These are phyloP conservation scores for Mactra quadrangularis DNA, from an alignment of 1,140 invertebrate species.

Conservation along the genomic window DNA sequence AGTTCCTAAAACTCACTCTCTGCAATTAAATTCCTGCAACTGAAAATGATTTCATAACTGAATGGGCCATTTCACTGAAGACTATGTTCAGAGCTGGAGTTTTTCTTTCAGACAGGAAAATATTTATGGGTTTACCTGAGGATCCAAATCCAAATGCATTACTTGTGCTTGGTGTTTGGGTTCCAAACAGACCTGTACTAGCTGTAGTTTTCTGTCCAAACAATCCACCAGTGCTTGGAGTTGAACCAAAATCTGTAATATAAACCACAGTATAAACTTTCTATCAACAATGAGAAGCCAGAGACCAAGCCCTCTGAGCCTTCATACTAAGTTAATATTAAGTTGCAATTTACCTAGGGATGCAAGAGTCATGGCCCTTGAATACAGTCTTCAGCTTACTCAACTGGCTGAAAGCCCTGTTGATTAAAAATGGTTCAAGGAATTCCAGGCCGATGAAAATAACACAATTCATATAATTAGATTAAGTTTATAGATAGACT, in stretches of 20 bases:
- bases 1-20: no score
- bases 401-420: no score
- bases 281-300: neutral
- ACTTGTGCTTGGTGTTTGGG: slow-evolving; percentile 54
- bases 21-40: no score
- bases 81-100: no score
- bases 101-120: neutral
- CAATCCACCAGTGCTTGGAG: slow-evolving; percentile 51
- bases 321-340: neutral
- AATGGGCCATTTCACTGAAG: no score
- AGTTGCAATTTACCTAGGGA: neutral
- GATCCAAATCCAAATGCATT: slow-evolving; percentile 77
- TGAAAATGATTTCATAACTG: no score
- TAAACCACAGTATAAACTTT: neutral
- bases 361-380: no score
- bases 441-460: no score
- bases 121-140: slow-evolving; percentile 12
- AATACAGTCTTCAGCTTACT: no score
- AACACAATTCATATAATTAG: no score
- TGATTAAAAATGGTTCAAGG: no score
- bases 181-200: slow-evolving; percentile 72
- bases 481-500: no score
- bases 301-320: neutral
- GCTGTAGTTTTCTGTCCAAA: slow-evolving; percentile 54
- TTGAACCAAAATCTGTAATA: slow-evolving; percentile 51